Conservation (phyloP, 2,888 invertebrate genomes). For the Artemia sinica region DNA sequence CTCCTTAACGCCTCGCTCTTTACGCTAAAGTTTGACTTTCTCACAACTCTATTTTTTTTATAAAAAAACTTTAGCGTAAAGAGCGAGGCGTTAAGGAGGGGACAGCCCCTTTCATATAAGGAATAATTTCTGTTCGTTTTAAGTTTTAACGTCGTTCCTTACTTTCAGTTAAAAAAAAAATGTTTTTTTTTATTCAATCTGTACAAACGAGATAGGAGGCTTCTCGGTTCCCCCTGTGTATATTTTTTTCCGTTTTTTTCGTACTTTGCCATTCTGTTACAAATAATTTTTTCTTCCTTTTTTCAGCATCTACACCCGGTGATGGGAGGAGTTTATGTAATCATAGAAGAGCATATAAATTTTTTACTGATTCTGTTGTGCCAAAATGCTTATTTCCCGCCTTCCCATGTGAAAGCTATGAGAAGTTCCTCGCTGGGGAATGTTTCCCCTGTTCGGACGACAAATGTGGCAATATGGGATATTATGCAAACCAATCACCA, state of each 20-base stretch:
- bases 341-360: constrained; percentile 77
- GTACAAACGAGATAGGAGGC: too few relatives aligned
- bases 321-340: constrained; percentile 80
- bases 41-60: too few relatives aligned
- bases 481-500: constrained; percentile 65
- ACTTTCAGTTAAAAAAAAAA: too few relatives aligned
- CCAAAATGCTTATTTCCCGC: constrained; percentile 80
- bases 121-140: too few relatives aligned
- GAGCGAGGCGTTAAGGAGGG: too few relatives aligned
- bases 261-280: too few relatives aligned
- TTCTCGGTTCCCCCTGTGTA: not conserved
- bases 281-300: constrained; percentile 24
- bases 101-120: too few relatives aligned
- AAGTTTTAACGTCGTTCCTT: too few relatives aligned
- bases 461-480: constrained; percentile 77
- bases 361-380: constrained; percentile 83
- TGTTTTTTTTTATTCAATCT: too few relatives aligned
- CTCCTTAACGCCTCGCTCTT: too few relatives aligned
- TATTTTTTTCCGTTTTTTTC: constrained; percentile 19
- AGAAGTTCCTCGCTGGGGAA: constrained; percentile 57
- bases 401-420: constrained; percentile 67
- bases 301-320: constrained; percentile 46
- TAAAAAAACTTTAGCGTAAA: too few relatives aligned
- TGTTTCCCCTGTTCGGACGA: constrained; percentile 49
- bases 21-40: too few relatives aligned